A percentile compares a stretch with the other conserved stretches of the same genome.
Conservation (phyloP, 64 coral and sea anemone genomes). For the Hydrozoanthus tunicans region DNA sequence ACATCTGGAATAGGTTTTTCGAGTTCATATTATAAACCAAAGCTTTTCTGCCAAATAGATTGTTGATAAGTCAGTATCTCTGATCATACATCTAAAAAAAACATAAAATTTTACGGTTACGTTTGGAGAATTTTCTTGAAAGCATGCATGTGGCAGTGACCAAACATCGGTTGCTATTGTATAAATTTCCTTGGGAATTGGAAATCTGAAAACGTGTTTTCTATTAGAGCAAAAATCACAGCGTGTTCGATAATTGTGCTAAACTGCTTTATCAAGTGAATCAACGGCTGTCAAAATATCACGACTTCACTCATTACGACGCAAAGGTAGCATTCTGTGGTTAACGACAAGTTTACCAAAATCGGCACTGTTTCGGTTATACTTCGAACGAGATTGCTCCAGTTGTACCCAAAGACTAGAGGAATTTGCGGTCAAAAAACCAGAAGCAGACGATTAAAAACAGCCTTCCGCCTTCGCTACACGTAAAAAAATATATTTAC, state of each 20-base stretch:
- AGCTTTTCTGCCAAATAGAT: not conserved
- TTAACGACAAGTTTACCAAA: slow-evolving; percentile 7
- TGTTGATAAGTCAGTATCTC: slow-evolving; percentile 25
- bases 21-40: slow-evolving; percentile 26
- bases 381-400: not conserved
- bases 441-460: not conserved
- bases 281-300: slow-evolving; percentile 31
- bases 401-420: not conserved
- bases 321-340: slow-evolving; percentile 26
- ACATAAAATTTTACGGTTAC: not conserved
- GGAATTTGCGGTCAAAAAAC: not conserved
- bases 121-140: not conserved
- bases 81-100: not conserved
- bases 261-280: slow-evolving; percentile 12
- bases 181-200: not conserved
- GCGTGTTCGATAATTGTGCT: not conserved
- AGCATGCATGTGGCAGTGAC: too few relatives aligned
- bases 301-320: not conserved
- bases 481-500: not conserved
- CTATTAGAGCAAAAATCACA: not conserved
- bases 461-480: not conserved
- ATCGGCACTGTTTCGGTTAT: not conserved
- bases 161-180: not conserved
- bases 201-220: not conserved
- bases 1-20: slow-evolving; percentile 53